Evolutionary conservation across 1,140 invertebrate genomes (phyloP).

Genomic region (Meloidogyne exigua): DNA sequence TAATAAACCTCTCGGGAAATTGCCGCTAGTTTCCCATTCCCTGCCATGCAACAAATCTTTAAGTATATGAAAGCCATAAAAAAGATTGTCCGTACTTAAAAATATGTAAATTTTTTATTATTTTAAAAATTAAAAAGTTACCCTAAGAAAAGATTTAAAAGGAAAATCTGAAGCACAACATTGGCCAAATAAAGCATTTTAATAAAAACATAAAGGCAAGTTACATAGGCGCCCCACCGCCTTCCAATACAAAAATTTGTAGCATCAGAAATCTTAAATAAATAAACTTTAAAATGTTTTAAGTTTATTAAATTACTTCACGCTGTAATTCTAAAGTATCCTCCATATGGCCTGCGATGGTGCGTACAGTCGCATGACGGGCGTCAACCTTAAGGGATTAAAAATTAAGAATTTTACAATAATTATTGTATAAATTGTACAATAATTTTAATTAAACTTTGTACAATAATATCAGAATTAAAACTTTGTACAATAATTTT

Average conservation of each 20-base stretch:
- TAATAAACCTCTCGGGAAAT: slow-evolving; percentile 65
- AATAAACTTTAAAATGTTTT: too few relatives aligned
- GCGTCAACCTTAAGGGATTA: slow-evolving; percentile 45
- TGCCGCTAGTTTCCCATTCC: slow-evolving; percentile 65
- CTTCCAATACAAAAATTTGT: slow-evolving; percentile 64
- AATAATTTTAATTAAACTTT: too few relatives aligned
- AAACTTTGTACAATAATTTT: neutral
- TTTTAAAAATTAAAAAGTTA: neutral
- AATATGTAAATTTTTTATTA: neutral
- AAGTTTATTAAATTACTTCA: slow-evolving; percentile 45
- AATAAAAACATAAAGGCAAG: slow-evolving; percentile 66
- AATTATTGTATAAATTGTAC: too few relatives aligned
- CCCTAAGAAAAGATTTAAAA: slow-evolving; percentile 67
- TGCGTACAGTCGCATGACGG: slow-evolving; percentile 58
- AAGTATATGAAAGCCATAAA: slow-evolving; percentile 67
- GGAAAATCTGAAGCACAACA: slow-evolving; percentile 68
- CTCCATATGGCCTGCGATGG: slow-evolving; percentile 64
- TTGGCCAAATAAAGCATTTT: slow-evolving; percentile 68
- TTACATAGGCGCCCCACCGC: slow-evolving; percentile 68
- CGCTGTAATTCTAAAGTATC: slow-evolving; percentile 62
- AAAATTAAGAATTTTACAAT: neutral
- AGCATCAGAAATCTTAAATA: slow-evolving; percentile 60
- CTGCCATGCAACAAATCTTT: slow-evolving; percentile 66
- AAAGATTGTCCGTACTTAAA: slow-evolving; percentile 66
- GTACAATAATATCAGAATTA: too few relatives aligned